Evolutionary conservation across 2,888 invertebrate genomes (phyloP).

Genomic region (Sepiola atlantica): DNA sequence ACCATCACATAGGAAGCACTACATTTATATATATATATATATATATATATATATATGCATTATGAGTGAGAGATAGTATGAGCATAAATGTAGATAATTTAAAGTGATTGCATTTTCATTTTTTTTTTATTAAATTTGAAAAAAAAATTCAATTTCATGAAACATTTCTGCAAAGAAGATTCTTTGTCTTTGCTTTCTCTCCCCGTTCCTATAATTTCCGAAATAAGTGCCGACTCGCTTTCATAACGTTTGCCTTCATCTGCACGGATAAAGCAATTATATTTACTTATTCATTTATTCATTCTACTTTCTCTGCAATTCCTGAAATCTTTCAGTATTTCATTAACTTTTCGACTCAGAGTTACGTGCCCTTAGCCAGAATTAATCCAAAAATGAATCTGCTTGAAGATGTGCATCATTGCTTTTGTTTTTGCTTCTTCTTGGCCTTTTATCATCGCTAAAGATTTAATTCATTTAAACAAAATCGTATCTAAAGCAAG

Average conservation of each 20-base stretch:
- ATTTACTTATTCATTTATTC: not conserved
- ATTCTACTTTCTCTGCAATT: not conserved
- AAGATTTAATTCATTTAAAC: constrained; percentile 18
- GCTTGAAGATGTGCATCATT: not conserved
- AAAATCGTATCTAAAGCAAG: not conserved
- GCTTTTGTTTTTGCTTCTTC: not conserved
- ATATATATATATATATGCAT: not conserved
- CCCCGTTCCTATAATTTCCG: not conserved
- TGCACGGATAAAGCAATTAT: not conserved
- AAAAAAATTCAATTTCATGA: not conserved
- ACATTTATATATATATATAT: not conserved
- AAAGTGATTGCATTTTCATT: not conserved
- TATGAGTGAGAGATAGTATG: not conserved
- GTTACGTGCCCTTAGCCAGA: constrained; percentile 8
- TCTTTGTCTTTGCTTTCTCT: not conserved
- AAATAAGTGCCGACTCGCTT: not conserved
- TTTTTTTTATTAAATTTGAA: constrained; percentile 32
- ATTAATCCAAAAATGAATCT: not conserved
- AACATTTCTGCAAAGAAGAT: not conserved
- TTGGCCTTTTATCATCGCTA: not conserved
- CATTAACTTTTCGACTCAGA: not conserved
- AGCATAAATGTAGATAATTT: not conserved
- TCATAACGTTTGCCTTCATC: not conserved
- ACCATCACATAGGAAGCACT: not conserved
- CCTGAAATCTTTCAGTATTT: not conserved